phyloP scores from a whole-genome alignment of 2,797 vertebrate species.

The Girardinus metallicus region DNA sequence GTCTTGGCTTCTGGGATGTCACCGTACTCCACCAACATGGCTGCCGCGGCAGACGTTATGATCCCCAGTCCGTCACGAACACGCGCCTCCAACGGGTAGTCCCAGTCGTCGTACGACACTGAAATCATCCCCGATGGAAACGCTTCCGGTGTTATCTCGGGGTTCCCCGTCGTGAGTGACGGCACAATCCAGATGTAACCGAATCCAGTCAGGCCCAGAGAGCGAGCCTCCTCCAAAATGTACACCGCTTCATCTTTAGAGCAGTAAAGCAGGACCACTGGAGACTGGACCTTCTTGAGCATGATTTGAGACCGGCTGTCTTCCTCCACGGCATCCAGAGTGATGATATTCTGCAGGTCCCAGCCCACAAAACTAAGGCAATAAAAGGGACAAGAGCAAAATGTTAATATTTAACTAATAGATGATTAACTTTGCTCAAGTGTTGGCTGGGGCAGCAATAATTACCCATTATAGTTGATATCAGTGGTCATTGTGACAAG shows the following conservation, averaged over 20 bases:
- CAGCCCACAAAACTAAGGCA: conserved; percentile 90
- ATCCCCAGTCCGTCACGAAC: conserved; percentile 95
- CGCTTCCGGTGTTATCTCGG: conserved; percentile 90
- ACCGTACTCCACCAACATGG: conserved; percentile 93
- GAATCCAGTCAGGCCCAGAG: conserved; percentile 93
- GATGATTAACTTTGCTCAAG: conserved; percentile 59
- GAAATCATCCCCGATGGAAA: conserved; percentile 97
- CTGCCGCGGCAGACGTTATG: conserved; percentile 91
- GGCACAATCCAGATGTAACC: conserved; percentile 99
- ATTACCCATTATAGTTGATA: conserved; percentile 64
- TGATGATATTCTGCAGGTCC: conserved; percentile 95
- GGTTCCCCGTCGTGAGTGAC: conserved; percentile 93
- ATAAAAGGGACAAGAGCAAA: conserved; percentile 43
- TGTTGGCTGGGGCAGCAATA: conserved; percentile 52
- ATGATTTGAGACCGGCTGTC: conserved; percentile 92
- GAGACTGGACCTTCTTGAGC: conserved; percentile 97
- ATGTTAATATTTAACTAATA: conserved; percentile 58
- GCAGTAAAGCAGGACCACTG: conserved; percentile 94
- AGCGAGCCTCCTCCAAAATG: conserved; percentile 94
- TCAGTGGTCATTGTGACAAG: conserved; percentile 48
- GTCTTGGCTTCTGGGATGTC: conserved; percentile 93
- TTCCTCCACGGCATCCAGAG: conserved; percentile 90
- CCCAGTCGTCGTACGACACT: conserved; percentile 96
- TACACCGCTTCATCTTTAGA: conserved; percentile 94
- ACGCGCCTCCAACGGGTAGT: conserved; percentile 92